Evolutionary conservation across 2,797 vertebrate genomes (phyloP).

Genomic region (Falco concolor): DNA sequence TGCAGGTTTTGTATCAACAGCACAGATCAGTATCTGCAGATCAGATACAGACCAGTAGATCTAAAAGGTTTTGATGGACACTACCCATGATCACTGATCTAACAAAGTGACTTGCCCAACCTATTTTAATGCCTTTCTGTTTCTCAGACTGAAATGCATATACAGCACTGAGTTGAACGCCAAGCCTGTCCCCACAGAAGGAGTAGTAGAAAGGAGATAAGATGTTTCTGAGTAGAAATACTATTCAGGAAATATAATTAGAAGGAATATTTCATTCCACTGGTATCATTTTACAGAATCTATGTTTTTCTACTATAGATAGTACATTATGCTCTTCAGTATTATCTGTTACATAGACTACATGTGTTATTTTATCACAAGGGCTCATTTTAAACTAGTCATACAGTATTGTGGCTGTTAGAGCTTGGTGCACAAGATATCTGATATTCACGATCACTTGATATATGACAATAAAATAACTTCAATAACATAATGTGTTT

Average conservation of each 20-base stretch:
- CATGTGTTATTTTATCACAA: slow-evolving; percentile 29
- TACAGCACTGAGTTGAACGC: neutral
- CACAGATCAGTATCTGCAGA: neutral
- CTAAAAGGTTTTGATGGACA: neutral
- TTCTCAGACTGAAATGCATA: neutral
- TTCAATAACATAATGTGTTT: neutral
- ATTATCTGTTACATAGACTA: slow-evolving; percentile 4
- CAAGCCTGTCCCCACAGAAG: neutral
- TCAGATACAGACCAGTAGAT: neutral
- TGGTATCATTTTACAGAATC: slow-evolving; percentile 11
- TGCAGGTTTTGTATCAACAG: neutral
- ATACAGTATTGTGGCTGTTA: neutral
- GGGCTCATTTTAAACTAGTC: neutral
- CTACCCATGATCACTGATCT: neutral
- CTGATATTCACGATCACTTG: slow-evolving; percentile 3
- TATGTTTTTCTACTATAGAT: neutral
- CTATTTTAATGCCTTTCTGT: neutral
- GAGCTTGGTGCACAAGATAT: neutral
- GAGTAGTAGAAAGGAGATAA: neutral
- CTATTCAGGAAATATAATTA: slow-evolving; percentile 13
- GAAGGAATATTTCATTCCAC: neutral
- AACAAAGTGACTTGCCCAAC: neutral
- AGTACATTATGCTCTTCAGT: neutral
- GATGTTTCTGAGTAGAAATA: neutral
- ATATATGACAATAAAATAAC: neutral